Base-by-base conservation (phyloP, 1,140 invertebrate genomes). In the Diprion similis region DNA sequence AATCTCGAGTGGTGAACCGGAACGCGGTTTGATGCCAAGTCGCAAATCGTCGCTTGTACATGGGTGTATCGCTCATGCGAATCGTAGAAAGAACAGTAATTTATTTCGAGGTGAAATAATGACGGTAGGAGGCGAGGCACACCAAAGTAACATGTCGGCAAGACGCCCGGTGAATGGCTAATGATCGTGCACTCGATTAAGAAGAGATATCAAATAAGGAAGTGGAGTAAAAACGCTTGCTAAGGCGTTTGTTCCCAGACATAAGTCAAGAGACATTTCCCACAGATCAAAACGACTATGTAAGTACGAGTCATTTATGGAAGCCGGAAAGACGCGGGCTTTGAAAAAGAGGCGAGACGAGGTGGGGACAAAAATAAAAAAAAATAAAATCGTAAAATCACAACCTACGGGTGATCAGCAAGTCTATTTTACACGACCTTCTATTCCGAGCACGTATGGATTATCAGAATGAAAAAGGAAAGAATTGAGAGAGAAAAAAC, bases 141-240 rank as follows among this genome's bases (percentile, higher is more conserved):
- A 17, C 51, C 51, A 59, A 59, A 59, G 51, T 15, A 13, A 17
- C n/a, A 59, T 59, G 51, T 59, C n/a, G 75, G 75, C 76, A 73
- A 79, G 76, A 77, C 75, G 75, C 77, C 76, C 77, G 75, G 75
- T 77, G 75, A 75, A 77, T 77, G 77, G 73, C 76, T 76, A 72
- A 78, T 78, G 71, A 66, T 75, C 70, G 76, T 75, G 73, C 77
- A 74, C 76, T 76, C 79, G 76, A 78, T 80, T 78, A 78, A 78
- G 79, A 74, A 77, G 77, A 77, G 79, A 80, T 80, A 79, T 80
- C 78, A 78, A 80, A 79, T 79, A 79, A 80, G 79, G 78, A 80
- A 80, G 78, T 74, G 75, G 76, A 77, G 78, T 76, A 79, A 81
- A 79, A 81, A 81, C 76, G 74, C 74, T 75, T 51, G 73, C 74